Conservation (phyloP, 2,797 vertebrate genomes). For the Neosilurus mollespiculum region DNA sequence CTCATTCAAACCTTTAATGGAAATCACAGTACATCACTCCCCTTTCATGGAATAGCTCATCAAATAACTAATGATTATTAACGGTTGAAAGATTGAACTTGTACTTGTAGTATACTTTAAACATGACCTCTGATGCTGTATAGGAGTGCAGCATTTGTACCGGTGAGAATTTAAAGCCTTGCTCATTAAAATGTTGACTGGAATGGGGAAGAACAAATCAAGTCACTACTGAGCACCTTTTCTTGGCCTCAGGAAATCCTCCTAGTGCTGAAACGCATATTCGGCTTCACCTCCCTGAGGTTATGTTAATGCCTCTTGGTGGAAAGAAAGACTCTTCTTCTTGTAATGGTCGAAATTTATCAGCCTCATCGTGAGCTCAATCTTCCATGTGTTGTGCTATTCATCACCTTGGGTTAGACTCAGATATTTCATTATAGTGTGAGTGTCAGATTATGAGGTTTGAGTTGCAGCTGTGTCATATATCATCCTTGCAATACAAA, state of each 20-base stretch:
- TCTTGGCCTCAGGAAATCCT: slow-evolving; percentile 2
- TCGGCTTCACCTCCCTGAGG: slow-evolving; percentile 14
- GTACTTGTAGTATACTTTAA: too few relatives aligned
- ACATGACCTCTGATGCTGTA: slow-evolving; percentile 34
- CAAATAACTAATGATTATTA: slow-evolving; percentile 32
- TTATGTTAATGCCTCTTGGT: slow-evolving; percentile 30
- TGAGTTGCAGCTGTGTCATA: neutral
- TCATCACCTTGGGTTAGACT: slow-evolving; percentile 15
- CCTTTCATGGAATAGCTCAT: slow-evolving; percentile 7
- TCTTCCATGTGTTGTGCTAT: slow-evolving; percentile 21
- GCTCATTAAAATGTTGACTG: slow-evolving; percentile 38
- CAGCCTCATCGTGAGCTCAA: slow-evolving; percentile 2
- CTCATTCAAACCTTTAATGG: neutral
- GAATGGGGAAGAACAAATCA: neutral
- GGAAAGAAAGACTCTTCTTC: slow-evolving; percentile 14
- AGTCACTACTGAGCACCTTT: slow-evolving; percentile 7
- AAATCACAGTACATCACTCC: slow-evolving; percentile 2
- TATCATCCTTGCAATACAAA: slow-evolving; percentile 30
- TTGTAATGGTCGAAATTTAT: slow-evolving; percentile 29
- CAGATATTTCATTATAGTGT: slow-evolving; percentile 21
- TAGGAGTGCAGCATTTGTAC: slow-evolving; percentile 46
- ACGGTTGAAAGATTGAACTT: slow-evolving; percentile 28
- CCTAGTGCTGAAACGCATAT: slow-evolving; percentile 8
- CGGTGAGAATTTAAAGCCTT: slow-evolving; percentile 23
- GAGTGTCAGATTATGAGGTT: slow-evolving; percentile 28